These are phyloP conservation scores for Xanthorhoe designata DNA, from an alignment of 2,888 invertebrate species.

Conservation along the genomic window DNA sequence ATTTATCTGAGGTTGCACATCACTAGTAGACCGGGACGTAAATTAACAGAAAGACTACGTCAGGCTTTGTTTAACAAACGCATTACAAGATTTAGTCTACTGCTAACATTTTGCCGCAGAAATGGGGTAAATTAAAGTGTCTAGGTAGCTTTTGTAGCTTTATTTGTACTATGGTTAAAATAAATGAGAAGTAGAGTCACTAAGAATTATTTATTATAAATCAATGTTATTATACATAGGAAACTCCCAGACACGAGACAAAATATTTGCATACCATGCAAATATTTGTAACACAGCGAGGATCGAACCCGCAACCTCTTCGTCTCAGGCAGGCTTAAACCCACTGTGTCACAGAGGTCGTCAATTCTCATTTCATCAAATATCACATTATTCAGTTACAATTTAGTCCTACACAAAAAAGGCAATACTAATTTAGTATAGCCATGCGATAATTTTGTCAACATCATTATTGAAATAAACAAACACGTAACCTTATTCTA, in stretches of 20 bases:
- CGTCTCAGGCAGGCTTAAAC: no score
- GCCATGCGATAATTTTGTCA: neutral
- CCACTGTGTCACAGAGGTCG: no score
- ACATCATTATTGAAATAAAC: slow-evolving; percentile 7
- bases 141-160: slow-evolving; percentile 2
- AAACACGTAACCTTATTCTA: slow-evolving; percentile 3
- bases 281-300: no score
- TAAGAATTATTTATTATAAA: no score
- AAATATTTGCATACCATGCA: no score
- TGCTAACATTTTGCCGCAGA: slow-evolving; percentile 43
- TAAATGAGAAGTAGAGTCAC: neutral
- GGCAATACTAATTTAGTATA: neutral
- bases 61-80: slow-evolving; percentile 62
- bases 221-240: no score
- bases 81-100: slow-evolving; percentile 59
- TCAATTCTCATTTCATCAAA: no score
- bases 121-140: slow-evolving; percentile 39
- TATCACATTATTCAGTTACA: no score
- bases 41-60: slow-evolving; percentile 60
- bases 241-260: no score
- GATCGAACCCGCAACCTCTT: no score
- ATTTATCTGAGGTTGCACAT: slow-evolving; percentile 7
- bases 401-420: no score
- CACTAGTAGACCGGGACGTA: slow-evolving; percentile 45
- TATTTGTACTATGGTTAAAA: neutral